These are phyloP conservation scores for Manis crassicaudata DNA, from an alignment of 2,797 vertebrate genomes.

Conservation along the genomic window DNA sequence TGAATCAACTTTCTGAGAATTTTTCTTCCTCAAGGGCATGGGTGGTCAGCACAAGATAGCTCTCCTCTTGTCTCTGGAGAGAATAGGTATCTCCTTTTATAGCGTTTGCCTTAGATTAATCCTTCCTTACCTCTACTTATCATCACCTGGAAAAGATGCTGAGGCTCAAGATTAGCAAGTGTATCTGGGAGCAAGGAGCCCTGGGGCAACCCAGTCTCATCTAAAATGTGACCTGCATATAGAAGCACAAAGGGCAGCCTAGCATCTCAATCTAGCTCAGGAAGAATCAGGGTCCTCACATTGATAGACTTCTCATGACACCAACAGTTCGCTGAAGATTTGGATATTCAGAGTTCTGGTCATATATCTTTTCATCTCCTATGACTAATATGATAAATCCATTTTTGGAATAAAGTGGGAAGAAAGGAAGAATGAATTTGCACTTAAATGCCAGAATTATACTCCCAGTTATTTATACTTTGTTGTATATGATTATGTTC, in stretches of 20 bases:
- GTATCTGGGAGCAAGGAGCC: not conserved
- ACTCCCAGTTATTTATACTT: slow-evolving; percentile 20
- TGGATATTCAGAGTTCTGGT: slow-evolving; percentile 36
- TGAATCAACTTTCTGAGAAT: not conserved
- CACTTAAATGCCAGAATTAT: slow-evolving; percentile 18
- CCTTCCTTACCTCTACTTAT: not conserved
- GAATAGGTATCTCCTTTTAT: not conserved
- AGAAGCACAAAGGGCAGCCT: not conserved
- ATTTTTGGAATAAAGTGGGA: slow-evolving; percentile 43
- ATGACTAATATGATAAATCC: not conserved
- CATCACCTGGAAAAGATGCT: not conserved
- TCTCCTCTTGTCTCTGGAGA: not conserved
- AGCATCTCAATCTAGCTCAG: not conserved
- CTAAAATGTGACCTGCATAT: not conserved
- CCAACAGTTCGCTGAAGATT: not conserved
- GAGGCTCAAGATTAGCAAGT: slow-evolving; percentile 34
- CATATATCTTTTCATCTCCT: not conserved
- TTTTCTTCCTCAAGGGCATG: not conserved
- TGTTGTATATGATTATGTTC: not conserved
- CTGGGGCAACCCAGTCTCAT: not conserved
- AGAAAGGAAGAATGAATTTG: slow-evolving; percentile 11
- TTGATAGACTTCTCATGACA: not conserved
- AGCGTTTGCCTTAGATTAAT: slow-evolving; percentile 32
- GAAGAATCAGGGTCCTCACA: not conserved
- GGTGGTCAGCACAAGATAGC: not conserved